Evolutionary conservation across 2,797 vertebrate species (phyloP).

Genomic region (Balearica regulorum): DNA sequence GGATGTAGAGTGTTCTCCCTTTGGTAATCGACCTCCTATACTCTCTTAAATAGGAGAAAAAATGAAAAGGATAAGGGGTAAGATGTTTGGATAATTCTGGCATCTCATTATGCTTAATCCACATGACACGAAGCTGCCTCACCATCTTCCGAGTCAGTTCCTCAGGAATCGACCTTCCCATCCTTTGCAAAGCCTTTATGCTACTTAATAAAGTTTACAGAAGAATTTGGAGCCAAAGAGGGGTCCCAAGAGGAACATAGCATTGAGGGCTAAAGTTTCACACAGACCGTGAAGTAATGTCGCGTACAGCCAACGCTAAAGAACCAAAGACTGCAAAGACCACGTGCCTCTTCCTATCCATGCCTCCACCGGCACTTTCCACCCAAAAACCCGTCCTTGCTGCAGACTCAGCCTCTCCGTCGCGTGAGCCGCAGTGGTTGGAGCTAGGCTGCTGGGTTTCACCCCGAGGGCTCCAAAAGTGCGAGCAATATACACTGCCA

Average conservation of each 20-base stretch:
- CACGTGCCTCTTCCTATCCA: background rate
- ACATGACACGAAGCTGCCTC: background rate
- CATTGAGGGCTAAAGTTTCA: background rate
- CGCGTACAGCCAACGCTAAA: background rate
- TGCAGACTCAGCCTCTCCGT: background rate
- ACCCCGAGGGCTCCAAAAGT: rapidly evolving
- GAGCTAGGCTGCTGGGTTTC: background rate
- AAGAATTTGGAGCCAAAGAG: background rate
- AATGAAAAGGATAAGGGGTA: background rate
- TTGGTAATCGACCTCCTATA: background rate
- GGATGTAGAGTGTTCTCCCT: background rate
- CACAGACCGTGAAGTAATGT: slow-evolving; percentile 7
- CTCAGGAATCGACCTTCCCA: background rate
- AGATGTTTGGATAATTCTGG: background rate
- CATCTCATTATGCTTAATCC: background rate
- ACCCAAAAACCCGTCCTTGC: background rate
- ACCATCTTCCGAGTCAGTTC: background rate
- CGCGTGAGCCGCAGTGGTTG: background rate
- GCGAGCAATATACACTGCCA: rapidly evolving
- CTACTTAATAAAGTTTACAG: slow-evolving; percentile 12
- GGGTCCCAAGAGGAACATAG: background rate
- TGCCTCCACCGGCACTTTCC: background rate
- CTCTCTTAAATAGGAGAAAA: background rate
- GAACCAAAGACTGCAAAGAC: background rate
- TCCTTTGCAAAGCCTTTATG: background rate